Percentiles rank a stretch among this genome's conserved stretches.
These are phyloP conservation scores for Corythaeola cristata DNA, from an alignment of 2,113 vertebrate genomes.

Conservation along the genomic window DNA sequence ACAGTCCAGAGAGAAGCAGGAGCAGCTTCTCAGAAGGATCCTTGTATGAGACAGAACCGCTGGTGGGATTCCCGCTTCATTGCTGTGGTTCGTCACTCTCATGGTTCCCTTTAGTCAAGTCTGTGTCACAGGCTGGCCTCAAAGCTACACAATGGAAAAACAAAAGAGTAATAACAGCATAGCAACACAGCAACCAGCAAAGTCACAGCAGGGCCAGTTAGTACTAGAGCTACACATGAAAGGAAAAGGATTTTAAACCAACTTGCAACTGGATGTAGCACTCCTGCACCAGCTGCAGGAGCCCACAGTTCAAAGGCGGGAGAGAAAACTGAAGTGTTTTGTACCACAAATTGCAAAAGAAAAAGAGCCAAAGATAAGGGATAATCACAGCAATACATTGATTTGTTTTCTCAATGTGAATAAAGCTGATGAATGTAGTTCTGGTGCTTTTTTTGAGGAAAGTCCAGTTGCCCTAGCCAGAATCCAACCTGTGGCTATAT, in stretches of 20 bases:
- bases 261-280: neutral
- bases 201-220: neutral
- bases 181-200: neutral
- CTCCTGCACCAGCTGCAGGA: neutral
- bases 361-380: neutral
- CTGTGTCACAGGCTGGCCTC: neutral
- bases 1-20: neutral
- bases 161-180: neutral
- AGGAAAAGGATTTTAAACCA: neutral
- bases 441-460: neutral
- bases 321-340: neutral
- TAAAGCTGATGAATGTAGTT: neutral
- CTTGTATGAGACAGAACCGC: neutral
- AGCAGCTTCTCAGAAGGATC: neutral
- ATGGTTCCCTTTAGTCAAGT: neutral
- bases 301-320: neutral
- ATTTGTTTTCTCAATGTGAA: neutral
- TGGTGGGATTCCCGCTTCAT: neutral
- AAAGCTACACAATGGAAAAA: neutral
- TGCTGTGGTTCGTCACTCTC: neutral
- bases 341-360: neutral
- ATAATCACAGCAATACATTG: neutral
- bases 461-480: neutral
- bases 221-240: neutral
- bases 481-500: neutral